A percentile compares a stretch with the other conserved stretches of the same genome.
These are phyloP conservation scores for Nansenia antarctica DNA, from an alignment of 2,113 vertebrate genomes.

Conservation along the genomic window DNA sequence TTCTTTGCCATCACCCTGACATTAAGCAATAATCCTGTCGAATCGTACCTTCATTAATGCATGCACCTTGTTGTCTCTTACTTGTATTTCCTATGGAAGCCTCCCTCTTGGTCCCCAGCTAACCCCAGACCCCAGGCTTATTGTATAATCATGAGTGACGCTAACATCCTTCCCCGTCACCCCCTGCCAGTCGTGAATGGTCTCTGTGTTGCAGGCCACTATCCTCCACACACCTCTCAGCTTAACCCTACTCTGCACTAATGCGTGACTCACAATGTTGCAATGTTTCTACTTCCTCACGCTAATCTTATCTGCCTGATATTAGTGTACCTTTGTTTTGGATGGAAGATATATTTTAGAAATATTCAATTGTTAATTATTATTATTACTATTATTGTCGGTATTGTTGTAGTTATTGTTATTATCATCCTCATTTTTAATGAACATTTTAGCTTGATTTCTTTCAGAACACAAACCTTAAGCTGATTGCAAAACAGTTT, in stretches of 20 bases:
- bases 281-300: slow-evolving; percentile 48
- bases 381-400: slow-evolving; percentile 54
- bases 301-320: slow-evolving; percentile 49
- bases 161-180: no score
- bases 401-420: slow-evolving; percentile 23
- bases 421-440: slow-evolving; percentile 45
- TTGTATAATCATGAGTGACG: no score
- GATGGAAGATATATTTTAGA: slow-evolving; percentile 57
- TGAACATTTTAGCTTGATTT: slow-evolving; percentile 54
- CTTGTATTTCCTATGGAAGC: not conserved
- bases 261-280: slow-evolving; percentile 74
- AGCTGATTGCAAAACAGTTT: slow-evolving; percentile 30
- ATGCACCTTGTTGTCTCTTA: no score
- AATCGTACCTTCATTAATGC: not conserved
- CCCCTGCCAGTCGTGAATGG: not conserved
- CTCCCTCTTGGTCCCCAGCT: not conserved
- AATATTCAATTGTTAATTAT: slow-evolving; percentile 65
- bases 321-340: slow-evolving; percentile 63
- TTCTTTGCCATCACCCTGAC: slow-evolving; percentile 8
- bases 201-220: not conserved
- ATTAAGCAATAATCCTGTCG: slow-evolving; percentile 33
- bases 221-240: not conserved
- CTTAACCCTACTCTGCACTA: slow-evolving; percentile 63
- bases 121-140: not conserved
- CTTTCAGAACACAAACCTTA: slow-evolving; percentile 34